phyloP scores from a whole-genome alignment of 2,797 vertebrate species.

The Poeciliopsis infans region DNA sequence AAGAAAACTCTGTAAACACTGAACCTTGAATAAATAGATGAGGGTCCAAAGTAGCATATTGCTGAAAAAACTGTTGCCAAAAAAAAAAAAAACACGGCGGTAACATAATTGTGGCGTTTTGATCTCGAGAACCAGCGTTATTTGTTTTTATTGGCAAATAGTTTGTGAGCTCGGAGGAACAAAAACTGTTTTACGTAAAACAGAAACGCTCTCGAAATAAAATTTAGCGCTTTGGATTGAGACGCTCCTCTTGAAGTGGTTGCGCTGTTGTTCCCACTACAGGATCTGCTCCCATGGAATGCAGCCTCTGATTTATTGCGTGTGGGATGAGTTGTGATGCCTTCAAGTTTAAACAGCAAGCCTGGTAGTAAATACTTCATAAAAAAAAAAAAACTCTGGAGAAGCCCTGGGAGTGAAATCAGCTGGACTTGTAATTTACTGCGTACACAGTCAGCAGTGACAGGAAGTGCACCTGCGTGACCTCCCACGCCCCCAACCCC shows the following conservation, averaged over 20 bases:
- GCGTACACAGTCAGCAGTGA: constrained; percentile 41
- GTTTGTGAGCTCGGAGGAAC: neutral
- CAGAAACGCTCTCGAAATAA: neutral
- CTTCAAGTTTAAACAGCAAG: constrained; percentile 25
- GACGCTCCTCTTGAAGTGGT: neutral
- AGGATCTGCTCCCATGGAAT: constrained; percentile 12
- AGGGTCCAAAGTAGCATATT: neutral
- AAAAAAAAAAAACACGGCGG: too few species aligned
- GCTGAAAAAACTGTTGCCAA: neutral
- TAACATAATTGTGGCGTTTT: neutral
- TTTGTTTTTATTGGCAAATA: neutral
- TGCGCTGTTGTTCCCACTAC: neutral
- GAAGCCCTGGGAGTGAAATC: constrained; percentile 43
- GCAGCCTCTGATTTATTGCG: constrained; percentile 50
- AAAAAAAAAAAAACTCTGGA: constrained; percentile 7
- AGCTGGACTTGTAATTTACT: constrained; percentile 48
- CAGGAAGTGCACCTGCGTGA: constrained; percentile 64
- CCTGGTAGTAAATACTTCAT: constrained; percentile 22
- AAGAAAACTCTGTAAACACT: neutral
- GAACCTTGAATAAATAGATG: neutral
- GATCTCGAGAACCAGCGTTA: neutral
- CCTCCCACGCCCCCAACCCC: neutral
- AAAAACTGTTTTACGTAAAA: neutral
- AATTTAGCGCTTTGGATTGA: neutral
- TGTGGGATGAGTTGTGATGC: constrained; percentile 12